Conservation (phyloP, 2,113 vertebrate species). For the Esox niger region DNA sequence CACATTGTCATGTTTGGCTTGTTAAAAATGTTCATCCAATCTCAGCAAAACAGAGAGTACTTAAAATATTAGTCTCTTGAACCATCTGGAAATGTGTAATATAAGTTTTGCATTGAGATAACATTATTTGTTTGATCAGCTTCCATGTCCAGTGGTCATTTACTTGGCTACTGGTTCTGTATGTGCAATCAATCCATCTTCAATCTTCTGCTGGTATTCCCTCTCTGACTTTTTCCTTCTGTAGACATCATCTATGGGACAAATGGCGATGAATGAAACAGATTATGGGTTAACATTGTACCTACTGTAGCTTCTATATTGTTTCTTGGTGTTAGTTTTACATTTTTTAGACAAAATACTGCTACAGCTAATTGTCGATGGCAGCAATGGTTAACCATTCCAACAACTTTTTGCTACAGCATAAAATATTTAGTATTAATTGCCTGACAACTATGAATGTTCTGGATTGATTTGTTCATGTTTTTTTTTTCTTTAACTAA, state of each 20-base stretch:
- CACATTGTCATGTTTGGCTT: neutral
- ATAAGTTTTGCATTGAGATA: neutral
- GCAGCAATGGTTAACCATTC: too few species aligned
- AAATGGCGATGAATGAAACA: conserved; percentile 21
- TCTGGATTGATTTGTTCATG: too few species aligned
- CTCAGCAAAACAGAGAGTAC: neutral
- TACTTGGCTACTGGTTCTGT: conserved; percentile 58
- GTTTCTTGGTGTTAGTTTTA: too few species aligned
- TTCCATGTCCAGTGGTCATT: conserved; percentile 24
- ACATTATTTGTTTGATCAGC: neutral
- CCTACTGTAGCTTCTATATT: too few species aligned
- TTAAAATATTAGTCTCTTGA: neutral
- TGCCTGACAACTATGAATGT: too few species aligned
- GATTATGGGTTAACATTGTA: too few species aligned
- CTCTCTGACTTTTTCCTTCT: conserved; percentile 89
- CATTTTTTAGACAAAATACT: too few species aligned
- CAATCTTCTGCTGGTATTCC: conserved; percentile 73
- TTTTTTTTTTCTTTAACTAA: too few species aligned
- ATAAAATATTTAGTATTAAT: too few species aligned
- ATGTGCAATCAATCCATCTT: conserved; percentile 57
- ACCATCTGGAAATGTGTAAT: neutral
- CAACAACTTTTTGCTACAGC: too few species aligned
- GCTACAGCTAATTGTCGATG: too few species aligned
- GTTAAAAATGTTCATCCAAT: neutral
- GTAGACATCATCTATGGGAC: conserved; percentile 91